Conservation (phyloP, 2,113 vertebrate genomes). For the Passer domesticus region DNA sequence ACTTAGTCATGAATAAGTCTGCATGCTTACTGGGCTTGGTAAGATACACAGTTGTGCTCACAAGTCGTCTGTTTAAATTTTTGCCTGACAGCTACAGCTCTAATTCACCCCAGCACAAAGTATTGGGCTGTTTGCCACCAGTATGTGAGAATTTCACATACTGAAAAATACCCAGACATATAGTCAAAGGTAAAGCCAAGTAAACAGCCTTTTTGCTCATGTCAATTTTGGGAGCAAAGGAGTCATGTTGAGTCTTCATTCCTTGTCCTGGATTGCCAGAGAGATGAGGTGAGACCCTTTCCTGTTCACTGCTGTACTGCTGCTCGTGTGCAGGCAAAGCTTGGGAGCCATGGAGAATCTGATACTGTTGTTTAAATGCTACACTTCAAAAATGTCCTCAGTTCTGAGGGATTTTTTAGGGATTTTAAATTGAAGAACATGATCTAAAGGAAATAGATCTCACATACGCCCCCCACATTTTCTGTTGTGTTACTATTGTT, state of each 20-base stretch:
- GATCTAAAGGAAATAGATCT: background rate
- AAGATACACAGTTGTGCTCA: background rate
- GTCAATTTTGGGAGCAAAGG: background rate
- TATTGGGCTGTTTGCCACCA: background rate
- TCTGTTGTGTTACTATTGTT: background rate
- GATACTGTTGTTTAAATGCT: background rate
- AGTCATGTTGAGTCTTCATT: background rate
- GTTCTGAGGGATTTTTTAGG: background rate
- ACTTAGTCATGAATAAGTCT: background rate
- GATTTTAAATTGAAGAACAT: background rate
- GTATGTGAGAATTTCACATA: background rate
- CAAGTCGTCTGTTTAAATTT: background rate
- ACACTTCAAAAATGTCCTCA: background rate
- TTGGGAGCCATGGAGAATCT: background rate
- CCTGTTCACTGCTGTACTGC: background rate
- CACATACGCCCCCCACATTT: background rate
- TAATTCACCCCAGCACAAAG: background rate
- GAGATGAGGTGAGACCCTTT: background rate
- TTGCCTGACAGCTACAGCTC: background rate
- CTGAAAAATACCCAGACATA: background rate
- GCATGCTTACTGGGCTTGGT: background rate
- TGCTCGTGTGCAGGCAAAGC: background rate
- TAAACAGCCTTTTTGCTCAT: accelerated
- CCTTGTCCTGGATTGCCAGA: background rate
- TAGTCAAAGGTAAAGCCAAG: background rate